phyloP scores from a whole-genome alignment of 2,797 vertebrate genomes.

The Pteropus rufus region DNA sequence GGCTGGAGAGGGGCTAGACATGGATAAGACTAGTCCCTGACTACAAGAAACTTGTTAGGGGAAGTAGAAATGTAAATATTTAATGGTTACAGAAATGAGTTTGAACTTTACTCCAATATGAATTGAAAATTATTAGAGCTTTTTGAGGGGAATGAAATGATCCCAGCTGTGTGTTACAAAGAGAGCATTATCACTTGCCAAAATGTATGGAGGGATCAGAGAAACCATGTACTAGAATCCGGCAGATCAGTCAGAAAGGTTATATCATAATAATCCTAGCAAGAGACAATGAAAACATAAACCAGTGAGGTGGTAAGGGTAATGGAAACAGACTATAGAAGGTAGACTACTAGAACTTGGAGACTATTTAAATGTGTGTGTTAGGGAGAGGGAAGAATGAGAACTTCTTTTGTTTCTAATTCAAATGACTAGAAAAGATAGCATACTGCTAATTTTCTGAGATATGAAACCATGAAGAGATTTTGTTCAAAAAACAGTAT shows the following conservation, averaged over 20 bases:
- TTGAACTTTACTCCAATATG: conserved; percentile 37
- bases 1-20: background rate
- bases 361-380: background rate
- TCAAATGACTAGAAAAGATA: conserved; percentile 4
- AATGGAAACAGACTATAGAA: conserved; percentile 34
- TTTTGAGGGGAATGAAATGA: background rate
- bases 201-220: background rate
- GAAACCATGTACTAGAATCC: background rate
- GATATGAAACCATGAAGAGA: background rate
- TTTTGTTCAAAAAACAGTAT: background rate
- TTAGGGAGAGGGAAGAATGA: background rate
- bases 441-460: background rate
- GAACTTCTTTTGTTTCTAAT: conserved; percentile 26
- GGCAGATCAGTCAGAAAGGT: background rate
- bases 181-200: background rate
- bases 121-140: conserved; percentile 4
- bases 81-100: conserved; percentile 30
- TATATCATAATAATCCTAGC: conserved; percentile 10
- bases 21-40: background rate
- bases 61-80: conserved; percentile 36
- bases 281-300: conserved; percentile 34
- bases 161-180: background rate
- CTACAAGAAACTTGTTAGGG: conserved; percentile 15
- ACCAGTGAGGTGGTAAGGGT: background rate
- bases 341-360: background rate